Conservation (phyloP, 2,888 invertebrate species). For the Napeogenes sylphis region DNA sequence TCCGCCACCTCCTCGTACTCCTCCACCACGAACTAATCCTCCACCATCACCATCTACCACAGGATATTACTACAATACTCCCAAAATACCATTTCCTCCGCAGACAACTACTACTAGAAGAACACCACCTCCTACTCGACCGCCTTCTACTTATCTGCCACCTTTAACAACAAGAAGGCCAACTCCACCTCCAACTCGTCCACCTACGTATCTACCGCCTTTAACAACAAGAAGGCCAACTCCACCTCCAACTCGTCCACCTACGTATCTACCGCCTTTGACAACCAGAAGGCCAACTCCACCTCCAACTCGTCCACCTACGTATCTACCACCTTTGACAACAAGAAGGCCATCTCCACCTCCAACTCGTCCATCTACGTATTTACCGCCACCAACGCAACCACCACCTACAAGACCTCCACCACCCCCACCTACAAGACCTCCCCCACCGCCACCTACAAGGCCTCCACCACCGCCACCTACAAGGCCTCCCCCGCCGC, state of each 20-base stretch:
- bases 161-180: conserved; percentile 12
- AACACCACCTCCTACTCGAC: conserved; percentile 2
- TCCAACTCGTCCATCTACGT: conserved; percentile 3
- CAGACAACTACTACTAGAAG: background rate
- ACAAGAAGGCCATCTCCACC: conserved; percentile 11
- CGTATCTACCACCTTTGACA: conserved; percentile 16
- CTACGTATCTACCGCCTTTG: conserved; percentile 31
- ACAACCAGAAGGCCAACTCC: conserved; percentile 9
- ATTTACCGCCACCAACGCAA: conserved; percentile 6
- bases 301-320: conserved; percentile 4
- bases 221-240: conserved; percentile 10
- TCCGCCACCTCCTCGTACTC: conserved; percentile 28
- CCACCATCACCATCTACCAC: conserved; percentile 27
- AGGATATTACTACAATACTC: conserved; percentile 23
- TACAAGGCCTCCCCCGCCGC: conserved; percentile 7
- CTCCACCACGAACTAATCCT: conserved; percentile 28
- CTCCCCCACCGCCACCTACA: conserved; percentile 24
- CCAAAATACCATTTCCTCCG: conserved; percentile 23
- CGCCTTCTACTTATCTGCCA: conserved; percentile 8
- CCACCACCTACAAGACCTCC: conserved; percentile 26
- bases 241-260: conserved; percentile 25
- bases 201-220: conserved; percentile 24
- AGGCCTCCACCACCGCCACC: conserved; percentile 2
- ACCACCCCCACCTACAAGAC: conserved; percentile 27
- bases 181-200: conserved; percentile 25